A percentile compares a stretch with the other conserved stretches of the same genome.
Conservation (phyloP, 2,797 vertebrate genomes). For the Bovichtus diacanthus region DNA sequence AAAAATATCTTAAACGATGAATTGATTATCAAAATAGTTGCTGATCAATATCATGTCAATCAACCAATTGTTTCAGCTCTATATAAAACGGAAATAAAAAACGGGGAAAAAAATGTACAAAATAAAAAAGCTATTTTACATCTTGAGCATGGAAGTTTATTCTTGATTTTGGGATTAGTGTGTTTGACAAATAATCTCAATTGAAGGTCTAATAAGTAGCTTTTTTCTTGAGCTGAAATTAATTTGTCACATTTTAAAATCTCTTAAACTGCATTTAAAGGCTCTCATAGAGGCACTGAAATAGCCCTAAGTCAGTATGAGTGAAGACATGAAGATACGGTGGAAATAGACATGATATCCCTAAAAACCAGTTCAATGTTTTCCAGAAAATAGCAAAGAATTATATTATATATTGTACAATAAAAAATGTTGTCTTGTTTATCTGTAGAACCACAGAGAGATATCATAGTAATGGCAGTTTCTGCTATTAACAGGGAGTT, state of each 20-base stretch:
- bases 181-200: background rate
- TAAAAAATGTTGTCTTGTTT: background rate
- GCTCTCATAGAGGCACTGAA: background rate
- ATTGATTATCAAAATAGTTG: too few species aligned
- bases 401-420: too few species aligned
- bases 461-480: background rate
- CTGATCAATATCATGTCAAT: too few species aligned
- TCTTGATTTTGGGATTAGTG: background rate
- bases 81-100: too few species aligned
- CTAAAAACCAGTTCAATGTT: background rate
- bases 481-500: background rate
- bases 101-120: too few species aligned
- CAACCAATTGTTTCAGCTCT: too few species aligned
- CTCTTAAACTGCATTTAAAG: background rate
- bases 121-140: too few species aligned
- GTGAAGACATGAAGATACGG: too few species aligned
- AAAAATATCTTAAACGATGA: background rate
- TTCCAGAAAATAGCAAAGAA: background rate
- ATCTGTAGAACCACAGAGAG: background rate
- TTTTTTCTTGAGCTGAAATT: background rate
- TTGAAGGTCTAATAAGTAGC: too few species aligned
- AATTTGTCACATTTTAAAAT: background rate
- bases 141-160: too few species aligned
- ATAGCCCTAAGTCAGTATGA: too few species aligned
- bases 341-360: background rate